Evolutionary conservation across 2,113 vertebrate species (phyloP).

Genomic region (Martes martes): DNA sequence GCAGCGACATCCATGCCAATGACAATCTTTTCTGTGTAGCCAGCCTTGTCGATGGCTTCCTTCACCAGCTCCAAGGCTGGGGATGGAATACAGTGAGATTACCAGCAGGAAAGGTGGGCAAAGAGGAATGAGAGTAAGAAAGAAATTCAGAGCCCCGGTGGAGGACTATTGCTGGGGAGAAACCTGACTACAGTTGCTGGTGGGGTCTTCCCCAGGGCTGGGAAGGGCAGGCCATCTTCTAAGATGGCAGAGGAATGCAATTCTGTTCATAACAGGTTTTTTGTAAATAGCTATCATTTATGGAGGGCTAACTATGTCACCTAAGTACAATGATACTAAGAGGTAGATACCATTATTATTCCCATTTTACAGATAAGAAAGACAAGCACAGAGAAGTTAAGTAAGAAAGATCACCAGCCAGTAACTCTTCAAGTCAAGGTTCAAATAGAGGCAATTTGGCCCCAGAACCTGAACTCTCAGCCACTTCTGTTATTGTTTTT

Average conservation of each 20-base stretch:
- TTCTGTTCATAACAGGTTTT: neutral
- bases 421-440: slow-evolving; percentile 8
- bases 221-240: neutral
- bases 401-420: neutral
- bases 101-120: neutral
- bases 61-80: slow-evolving; percentile 93
- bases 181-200: neutral
- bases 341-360: neutral
- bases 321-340: neutral
- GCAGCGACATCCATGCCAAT: slow-evolving; percentile 96
- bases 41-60: slow-evolving; percentile 93
- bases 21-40: slow-evolving; percentile 95
- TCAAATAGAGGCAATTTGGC: neutral
- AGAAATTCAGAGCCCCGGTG: neutral
- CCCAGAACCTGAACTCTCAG: neutral
- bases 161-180: neutral
- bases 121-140: neutral
- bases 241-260: neutral
- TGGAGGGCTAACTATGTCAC: neutral
- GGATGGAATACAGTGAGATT: neutral
- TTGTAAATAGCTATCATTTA: neutral
- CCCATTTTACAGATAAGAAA: neutral
- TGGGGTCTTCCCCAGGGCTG: neutral
- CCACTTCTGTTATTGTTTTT: neutral
- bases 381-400: neutral